Percentiles rank a stretch among this genome's conserved stretches.
Evolutionary conservation across 2,113 vertebrate genomes (phyloP).

Genomic region (Pangasianodon hypophthalmus): DNA sequence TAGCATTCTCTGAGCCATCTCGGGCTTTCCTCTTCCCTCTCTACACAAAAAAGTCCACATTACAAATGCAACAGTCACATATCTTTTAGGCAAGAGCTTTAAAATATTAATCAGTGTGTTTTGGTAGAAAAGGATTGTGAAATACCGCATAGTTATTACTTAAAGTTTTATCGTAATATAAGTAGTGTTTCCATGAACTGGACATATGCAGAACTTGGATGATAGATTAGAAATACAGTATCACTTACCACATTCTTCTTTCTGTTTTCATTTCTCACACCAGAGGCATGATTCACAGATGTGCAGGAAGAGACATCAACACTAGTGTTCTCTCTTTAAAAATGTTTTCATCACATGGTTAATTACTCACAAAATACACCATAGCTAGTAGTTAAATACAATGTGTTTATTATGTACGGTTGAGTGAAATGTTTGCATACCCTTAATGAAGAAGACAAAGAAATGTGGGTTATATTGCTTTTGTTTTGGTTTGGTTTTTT

Average conservation of each 20-base stretch:
- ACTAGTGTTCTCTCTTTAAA: conserved; percentile 65
- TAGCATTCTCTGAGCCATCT: conserved; percentile 75
- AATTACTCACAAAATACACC: background rate
- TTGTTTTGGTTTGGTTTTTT: too few relatives aligned
- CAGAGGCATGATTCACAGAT: conserved; percentile 68
- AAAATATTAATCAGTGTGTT: background rate
- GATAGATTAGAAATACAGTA: background rate
- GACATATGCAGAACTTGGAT: background rate
- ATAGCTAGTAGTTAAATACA: background rate
- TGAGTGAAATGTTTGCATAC: background rate
- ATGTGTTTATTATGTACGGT: background rate
- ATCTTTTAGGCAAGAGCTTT: background rate
- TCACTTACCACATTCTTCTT: conserved; percentile 73
- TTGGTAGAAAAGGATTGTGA: background rate
- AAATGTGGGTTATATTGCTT: too few relatives aligned
- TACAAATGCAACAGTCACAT: background rate
- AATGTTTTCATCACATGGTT: conserved; percentile 35
- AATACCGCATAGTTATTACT: background rate
- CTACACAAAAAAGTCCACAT: conserved; percentile 52
- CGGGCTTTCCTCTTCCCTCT: conserved; percentile 72
- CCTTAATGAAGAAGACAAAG: too few relatives aligned
- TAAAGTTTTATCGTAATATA: background rate
- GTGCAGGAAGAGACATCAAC: conserved; percentile 68
- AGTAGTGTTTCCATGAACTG: background rate
- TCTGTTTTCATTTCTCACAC: conserved; percentile 77